Evolutionary conservation across 2,888 invertebrate genomes (phyloP), one percentile per base, ranked within the genome.

Genomic region (Uropetala carovei): DNA sequence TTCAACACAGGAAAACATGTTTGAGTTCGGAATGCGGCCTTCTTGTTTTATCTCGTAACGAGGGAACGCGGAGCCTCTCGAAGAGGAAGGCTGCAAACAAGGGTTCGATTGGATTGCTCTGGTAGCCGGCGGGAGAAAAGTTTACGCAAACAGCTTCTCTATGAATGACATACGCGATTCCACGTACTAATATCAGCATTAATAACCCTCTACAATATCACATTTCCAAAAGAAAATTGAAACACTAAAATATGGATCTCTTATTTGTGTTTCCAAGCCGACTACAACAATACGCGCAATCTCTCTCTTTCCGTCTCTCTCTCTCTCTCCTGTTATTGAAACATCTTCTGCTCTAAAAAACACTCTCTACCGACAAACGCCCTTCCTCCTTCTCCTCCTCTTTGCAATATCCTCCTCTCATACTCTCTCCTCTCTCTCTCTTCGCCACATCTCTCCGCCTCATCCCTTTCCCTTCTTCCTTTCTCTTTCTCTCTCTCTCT

Each of bases 331-430:
- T 75, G 11, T 27, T 75, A 75, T 75, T 75, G 75, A 75, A 75
- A 75, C 75, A 27, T 75, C 75, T 75, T 75, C 75, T 75, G 75
- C 75, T 11, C 75, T 27, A 75, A 75, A 75, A 75, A 75, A 75
- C 75, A 75, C 27, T 75, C 75, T 75, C 22, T 8, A 27, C 22
- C 75, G 27, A 75, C 22, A 22, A n/a, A 27, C 22, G 11, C 75
- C 75, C 18, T 3, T 9, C 22, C 75, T 75, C 22, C 22, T 27
- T 27, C 22, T 27, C 27, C 10, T 5, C 68, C 18, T n/a, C 1
- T 3, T 18, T n/a, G 18, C 68, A 16, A n/a, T n/a, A n/a, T n/a
- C n/a, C n/a, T n/a, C n/a, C n/a, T n/a, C n/a, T n/a, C n/a, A n/a
- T n/a, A n/a, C n/a, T 18, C 64, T n/a, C 8, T 64, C 16, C 64